These are phyloP conservation scores for Dufourea novaeangliae DNA, from an alignment of 1,140 invertebrate genomes.

Conservation along the genomic window DNA sequence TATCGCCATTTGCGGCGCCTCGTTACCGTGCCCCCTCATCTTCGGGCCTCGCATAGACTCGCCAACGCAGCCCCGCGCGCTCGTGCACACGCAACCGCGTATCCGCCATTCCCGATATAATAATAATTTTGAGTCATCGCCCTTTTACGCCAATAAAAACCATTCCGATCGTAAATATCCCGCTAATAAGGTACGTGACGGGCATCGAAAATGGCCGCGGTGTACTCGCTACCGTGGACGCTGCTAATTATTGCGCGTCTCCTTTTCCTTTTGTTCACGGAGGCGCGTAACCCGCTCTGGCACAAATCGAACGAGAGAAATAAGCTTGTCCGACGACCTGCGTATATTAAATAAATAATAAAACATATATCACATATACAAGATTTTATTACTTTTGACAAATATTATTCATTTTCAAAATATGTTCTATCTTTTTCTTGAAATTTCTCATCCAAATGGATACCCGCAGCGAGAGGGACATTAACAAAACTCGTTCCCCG, in stretches of 20 bases:
- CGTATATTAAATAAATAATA: neutral
- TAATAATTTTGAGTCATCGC: constrained; percentile 72
- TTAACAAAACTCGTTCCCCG: constrained; percentile 28
- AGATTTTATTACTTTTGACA: too few species aligned
- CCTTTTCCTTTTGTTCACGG: too few species aligned
- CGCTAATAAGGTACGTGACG: constrained; percentile 70
- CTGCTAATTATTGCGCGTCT: constrained; percentile 35
- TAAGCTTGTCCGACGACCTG: neutral
- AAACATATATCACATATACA: too few species aligned
- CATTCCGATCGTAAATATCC: constrained; percentile 71
- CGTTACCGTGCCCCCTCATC: constrained; percentile 69
- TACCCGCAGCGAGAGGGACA: neutral
- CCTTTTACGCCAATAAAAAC: constrained; percentile 66
- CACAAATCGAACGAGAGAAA: neutral
- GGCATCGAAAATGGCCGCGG: constrained; percentile 46
- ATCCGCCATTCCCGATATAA: constrained; percentile 64
- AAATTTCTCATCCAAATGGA: neutral
- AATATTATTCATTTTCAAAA: too few species aligned
- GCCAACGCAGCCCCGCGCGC: constrained; percentile 30
- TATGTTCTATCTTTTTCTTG: neutral
- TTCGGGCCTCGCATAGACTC: constrained; percentile 56
- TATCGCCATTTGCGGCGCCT: constrained; percentile 78
- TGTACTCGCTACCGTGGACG: neutral
- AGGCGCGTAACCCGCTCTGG: neutral
- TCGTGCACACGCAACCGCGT: constrained; percentile 11